A percentile compares a stretch with the other conserved stretches of the same genome.
Conservation (phyloP, 2,888 invertebrate genomes). For the Polyommatus iphigenia region DNA sequence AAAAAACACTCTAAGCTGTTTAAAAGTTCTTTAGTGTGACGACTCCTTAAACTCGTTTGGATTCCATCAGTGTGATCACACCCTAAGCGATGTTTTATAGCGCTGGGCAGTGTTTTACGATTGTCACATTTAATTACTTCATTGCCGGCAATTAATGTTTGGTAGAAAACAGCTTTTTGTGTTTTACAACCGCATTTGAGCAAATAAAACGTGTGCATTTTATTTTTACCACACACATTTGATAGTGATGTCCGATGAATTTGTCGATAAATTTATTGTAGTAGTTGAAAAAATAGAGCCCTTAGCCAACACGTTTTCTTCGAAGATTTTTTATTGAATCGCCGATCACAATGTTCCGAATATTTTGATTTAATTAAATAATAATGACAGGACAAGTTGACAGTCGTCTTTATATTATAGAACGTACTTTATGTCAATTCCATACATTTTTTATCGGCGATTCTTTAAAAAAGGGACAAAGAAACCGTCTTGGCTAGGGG, state of each 20-base stretch:
- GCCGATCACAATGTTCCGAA: too few species aligned
- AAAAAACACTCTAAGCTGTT: background rate
- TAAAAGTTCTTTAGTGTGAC: background rate
- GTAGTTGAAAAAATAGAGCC: background rate
- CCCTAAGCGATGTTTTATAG: conserved; percentile 70
- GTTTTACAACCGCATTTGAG: conserved; percentile 74
- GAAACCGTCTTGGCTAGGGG: too few species aligned
- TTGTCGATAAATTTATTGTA: conserved; percentile 48
- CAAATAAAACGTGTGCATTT: conserved; percentile 72
- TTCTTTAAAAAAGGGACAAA: too few species aligned
- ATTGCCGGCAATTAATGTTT: conserved; percentile 78
- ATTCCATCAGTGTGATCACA: conserved; percentile 45
- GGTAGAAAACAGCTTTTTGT: conserved; percentile 72
- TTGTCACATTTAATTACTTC: conserved; percentile 79
- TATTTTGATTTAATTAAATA: too few species aligned
- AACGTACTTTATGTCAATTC: too few species aligned
- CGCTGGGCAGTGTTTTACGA: conserved; percentile 70
- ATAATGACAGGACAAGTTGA: too few species aligned
- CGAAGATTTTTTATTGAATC: too few species aligned
- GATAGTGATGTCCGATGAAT: conserved; percentile 57
- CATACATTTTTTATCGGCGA: too few species aligned
- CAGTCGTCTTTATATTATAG: too few species aligned
- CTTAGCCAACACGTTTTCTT: too few species aligned
- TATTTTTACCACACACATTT: conserved; percentile 78
- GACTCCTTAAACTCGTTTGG: background rate